Conservation (phyloP, 2,797 vertebrate species). For the Sylvilagus floridanus region DNA sequence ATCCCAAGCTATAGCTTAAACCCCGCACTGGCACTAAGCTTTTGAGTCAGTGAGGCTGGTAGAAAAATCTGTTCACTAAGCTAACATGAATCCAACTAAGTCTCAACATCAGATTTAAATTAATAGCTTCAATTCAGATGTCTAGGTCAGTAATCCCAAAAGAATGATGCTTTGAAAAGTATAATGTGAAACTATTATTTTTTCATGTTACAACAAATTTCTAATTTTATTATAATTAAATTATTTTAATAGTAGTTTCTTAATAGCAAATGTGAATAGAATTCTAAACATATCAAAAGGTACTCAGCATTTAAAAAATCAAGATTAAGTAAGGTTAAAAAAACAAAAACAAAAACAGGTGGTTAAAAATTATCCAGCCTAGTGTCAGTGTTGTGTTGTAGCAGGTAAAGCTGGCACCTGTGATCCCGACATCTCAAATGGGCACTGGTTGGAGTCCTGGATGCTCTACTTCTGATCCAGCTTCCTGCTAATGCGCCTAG, state of each 20-base stretch:
- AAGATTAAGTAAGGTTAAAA: no score
- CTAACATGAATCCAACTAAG: neutral
- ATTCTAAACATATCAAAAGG: neutral
- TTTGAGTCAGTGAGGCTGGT: neutral
- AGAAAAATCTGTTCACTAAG: neutral
- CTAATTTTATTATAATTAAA: conserved; percentile 17
- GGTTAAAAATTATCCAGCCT: conserved; percentile 37
- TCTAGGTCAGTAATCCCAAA: neutral
- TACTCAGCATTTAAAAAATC: no score
- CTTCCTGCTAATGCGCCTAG: no score
- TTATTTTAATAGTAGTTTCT: neutral
- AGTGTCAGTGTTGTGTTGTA: no score
- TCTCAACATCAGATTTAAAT: conserved; percentile 7
- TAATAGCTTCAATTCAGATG: neutral
- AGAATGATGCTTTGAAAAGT: neutral
- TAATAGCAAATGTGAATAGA: neutral
- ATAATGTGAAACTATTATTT: neutral
- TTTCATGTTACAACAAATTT: conserved; percentile 30
- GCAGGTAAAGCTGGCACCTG: no score
- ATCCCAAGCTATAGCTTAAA: no score
- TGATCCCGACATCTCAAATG: no score
- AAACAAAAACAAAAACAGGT: neutral
- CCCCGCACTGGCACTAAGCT: no score
- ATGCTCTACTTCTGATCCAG: no score
- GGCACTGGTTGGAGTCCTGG: no score